Conservation (phyloP, 23 tunicate genomes). For the Botrylloides violaceus region DNA sequence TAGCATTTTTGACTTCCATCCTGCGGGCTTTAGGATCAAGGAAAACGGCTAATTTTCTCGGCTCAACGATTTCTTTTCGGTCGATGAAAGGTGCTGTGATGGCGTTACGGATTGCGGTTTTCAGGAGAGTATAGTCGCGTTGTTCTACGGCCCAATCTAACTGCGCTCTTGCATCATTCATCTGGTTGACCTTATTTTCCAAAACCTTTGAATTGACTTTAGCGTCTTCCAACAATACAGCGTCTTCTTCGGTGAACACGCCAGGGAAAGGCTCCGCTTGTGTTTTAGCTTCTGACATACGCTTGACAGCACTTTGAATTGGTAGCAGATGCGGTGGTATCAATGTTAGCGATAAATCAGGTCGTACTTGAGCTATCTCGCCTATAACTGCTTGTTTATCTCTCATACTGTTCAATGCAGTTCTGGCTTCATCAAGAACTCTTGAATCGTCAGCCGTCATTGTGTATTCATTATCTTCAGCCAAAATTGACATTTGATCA, state of each 20-base stretch:
- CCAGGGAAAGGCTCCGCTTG: conserved; percentile 40
- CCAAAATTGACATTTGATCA: conserved; percentile 59
- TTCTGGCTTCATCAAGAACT: conserved; percentile 57
- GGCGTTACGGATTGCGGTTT: conserved; percentile 24
- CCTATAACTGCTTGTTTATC: conserved; percentile 44
- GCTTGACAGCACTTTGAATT: conserved; percentile 29
- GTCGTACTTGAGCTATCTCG: conserved; percentile 40
- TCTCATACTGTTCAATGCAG: conserved; percentile 31
- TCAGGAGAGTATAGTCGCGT: conserved; percentile 32
- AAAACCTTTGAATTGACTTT: conserved; percentile 19
- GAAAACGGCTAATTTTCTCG: conserved; percentile 46
- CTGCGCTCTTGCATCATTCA: conserved; percentile 24
- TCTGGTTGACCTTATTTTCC: conserved; percentile 21
- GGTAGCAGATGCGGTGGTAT: conserved; percentile 30
- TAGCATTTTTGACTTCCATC: conserved; percentile 30
- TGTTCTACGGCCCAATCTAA: conserved; percentile 25
- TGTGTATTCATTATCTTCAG: conserved; percentile 33
- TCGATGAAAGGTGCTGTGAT: conserved; percentile 41
- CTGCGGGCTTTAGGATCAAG: conserved; percentile 45
- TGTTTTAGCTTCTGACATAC: conserved; percentile 44
- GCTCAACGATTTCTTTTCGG: conserved; percentile 15
- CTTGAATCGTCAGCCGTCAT: conserved; percentile 72
- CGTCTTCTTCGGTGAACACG: conserved; percentile 45
- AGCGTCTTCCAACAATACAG: conserved; percentile 29
- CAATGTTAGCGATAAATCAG: conserved; percentile 29